Evolutionary conservation across 2,888 invertebrate genomes (phyloP).

Genomic region (Emmelina monodactyla): DNA sequence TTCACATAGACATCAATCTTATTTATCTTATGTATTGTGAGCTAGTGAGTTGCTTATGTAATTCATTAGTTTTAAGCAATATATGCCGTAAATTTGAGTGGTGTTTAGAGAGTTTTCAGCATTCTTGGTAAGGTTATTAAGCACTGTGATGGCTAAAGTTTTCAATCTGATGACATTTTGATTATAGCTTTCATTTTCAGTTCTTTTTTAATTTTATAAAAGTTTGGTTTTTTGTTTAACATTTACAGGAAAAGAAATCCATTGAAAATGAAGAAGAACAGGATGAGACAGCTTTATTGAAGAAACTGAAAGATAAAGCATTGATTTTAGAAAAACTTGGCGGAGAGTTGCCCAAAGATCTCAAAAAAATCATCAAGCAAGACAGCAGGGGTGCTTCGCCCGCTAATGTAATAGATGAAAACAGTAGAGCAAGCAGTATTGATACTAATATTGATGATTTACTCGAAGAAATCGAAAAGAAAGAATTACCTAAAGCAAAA

Average conservation of each 20-base stretch:
- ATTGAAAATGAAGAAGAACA: conserved; percentile 40
- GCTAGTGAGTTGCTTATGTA: conserved; percentile 4
- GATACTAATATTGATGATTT: conserved; percentile 40
- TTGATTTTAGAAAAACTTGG: conserved; percentile 60
- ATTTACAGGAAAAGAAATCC: conserved; percentile 21
- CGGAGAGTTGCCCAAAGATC: conserved; percentile 56
- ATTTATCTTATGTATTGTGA: neutral
- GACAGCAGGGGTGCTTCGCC: conserved; percentile 27
- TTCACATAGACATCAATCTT: conserved; percentile 3
- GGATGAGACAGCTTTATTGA: conserved; percentile 41
- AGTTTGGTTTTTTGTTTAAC: neutral
- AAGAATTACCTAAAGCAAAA: conserved; percentile 40
- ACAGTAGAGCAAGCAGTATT: conserved; percentile 19
- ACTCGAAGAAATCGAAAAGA: conserved; percentile 49
- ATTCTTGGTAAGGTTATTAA: conserved; percentile 26
- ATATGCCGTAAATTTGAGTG: conserved; percentile 19
- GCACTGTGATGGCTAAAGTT: conserved; percentile 57
- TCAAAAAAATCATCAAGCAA: conserved; percentile 50
- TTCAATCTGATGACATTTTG: conserved; percentile 48
- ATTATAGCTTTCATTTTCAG: neutral
- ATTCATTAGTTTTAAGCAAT: conserved; percentile 11
- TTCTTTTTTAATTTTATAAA: neutral
- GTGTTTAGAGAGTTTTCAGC: conserved; percentile 19
- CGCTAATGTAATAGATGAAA: conserved; percentile 22
- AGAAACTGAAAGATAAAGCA: conserved; percentile 55